Percentiles rank a stretch among this genome's conserved stretches.
phyloP scores from a whole-genome alignment of 2,113 vertebrate genomes.

The Limnothrissa miodon region DNA sequence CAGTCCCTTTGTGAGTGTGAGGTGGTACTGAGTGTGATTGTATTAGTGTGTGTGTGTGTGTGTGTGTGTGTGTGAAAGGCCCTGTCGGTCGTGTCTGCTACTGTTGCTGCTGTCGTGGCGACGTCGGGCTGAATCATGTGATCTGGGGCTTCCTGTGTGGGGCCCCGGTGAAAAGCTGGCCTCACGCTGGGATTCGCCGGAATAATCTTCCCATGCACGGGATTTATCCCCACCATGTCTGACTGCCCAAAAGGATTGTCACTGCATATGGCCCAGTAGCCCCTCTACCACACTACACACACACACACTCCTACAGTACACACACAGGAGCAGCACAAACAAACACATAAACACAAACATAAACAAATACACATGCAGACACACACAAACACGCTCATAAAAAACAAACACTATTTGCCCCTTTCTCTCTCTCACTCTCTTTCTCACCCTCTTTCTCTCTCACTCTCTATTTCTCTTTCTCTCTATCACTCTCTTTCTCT shows the following conservation, averaged over 20 bases:
- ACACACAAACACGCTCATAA: neutral
- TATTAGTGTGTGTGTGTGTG: neutral
- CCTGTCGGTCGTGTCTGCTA: neutral
- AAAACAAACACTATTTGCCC: too few relatives aligned
- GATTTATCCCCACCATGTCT: constrained; percentile 33
- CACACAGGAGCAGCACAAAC: neutral
- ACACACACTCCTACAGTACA: too few relatives aligned
- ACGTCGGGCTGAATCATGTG: constrained; percentile 42
- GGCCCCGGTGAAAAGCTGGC: constrained; percentile 30
- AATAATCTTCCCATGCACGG: constrained; percentile 30
- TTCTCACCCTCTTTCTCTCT: neutral
- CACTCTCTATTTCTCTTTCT: neutral
- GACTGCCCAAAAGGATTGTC: constrained; percentile 21
- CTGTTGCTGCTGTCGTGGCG: too few relatives aligned
- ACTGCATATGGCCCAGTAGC: neutral
- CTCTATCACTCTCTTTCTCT: neutral
- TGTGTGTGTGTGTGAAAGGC: neutral
- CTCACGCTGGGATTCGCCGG: constrained; percentile 29
- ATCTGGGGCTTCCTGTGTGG: constrained; percentile 29
- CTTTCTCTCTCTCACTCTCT: neutral
- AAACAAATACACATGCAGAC: neutral
- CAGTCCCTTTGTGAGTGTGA: neutral
- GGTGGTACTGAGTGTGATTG: too few relatives aligned
- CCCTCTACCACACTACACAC: neutral
- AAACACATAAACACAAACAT: neutral